Evolutionary conservation across 2,888 invertebrate genomes (phyloP), one percentile per base, ranked within the genome.

Genomic region (Cheilosia vernalis): DNA sequence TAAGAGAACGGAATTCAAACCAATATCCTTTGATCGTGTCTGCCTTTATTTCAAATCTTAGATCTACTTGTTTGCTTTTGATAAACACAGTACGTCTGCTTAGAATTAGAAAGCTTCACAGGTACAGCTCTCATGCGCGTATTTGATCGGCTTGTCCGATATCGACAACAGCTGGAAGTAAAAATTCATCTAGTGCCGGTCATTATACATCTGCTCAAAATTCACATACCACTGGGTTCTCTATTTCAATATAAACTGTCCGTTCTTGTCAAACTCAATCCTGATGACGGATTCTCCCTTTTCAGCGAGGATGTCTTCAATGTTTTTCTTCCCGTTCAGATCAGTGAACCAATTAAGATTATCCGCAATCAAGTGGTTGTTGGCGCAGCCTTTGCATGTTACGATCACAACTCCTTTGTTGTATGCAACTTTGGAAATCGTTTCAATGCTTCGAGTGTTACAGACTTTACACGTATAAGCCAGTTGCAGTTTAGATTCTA

Each of bases 281-380:
- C 92, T 95, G 49, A 92, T 93, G 44, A 98, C 97, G 5, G 92
- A 93, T 93, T 99, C 98, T 1, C 98, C 98, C 90, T 97, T 98
- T 76, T 95, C 95, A 19, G 95, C 95, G 90, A 99, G 93, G 42
- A 98, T 96, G 87, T 97, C 96, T 93, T 99, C 98, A 88, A 99
- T 97, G 90, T 99, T 99, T 87, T 94, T 94, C 89, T 94, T 95
- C 0, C 95, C 95, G 89, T 95, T 93, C 89, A 96, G 93, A 90
- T 97, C 96, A 0, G 95, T 93, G 90, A 99, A 99, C 99, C 99
- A 99, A 87, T 96, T 96, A 1, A 99, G 93, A 92, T 99, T 98
- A 90, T 99, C 99, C 0, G 99, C 99, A 87, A 99, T 98, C 27
- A 99, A 93, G 92, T 99, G 99, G 91, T 97, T 95, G 90, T 97